Evolutionary conservation across 2,888 invertebrate species (phyloP), one percentile per base, ranked within the genome.

Genomic region (Lapara coniferarum): DNA sequence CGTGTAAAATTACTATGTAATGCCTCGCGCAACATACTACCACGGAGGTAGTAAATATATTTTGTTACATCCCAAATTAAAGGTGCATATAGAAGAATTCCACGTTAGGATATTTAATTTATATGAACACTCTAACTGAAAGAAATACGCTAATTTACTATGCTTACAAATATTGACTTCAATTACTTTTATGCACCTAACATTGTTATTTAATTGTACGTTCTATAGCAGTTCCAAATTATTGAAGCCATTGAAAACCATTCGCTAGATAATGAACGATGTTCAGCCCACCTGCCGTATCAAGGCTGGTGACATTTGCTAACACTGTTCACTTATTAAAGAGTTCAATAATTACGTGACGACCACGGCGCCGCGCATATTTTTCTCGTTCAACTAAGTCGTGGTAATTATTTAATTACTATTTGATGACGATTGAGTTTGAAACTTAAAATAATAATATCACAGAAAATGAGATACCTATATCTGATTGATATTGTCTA

Each of bases 371-470:
- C 57, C 57, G 44, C n/a, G 25, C 19, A 16, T 67, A 44, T 63
- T 51, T 25, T 63, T 19, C 16, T 49, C 49, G 10, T 19, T 13
- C 49, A 46, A 12, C 63, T 49, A 63, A 63, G 49, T 49, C 49
- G 63, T 63, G 49, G 63, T 63, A 63, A 63, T 63, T 63, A 63
- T 63, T 63, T 63, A 66, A 71, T 70, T 76, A 71, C 73, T 75
- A 71, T 49, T 7, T 12, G 49, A 63, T 5, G 46, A 19, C 16
- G 49, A 19, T 19, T 19, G 46, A 37, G 1, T 37, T 37, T 37
- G 8, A 37, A 37, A 37, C 7, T 37, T 0, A 7, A 5, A 8
- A 37, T 37, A 25, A 25, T 25, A 25, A 37, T 37, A 0, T 7
- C 37, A 8, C 37, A 3, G 37, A 37, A 37, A 37, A 37, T 37